Evolutionary conservation across 2,113 vertebrate genomes (phyloP).

Genomic region (Ictalurus furcatus): DNA sequence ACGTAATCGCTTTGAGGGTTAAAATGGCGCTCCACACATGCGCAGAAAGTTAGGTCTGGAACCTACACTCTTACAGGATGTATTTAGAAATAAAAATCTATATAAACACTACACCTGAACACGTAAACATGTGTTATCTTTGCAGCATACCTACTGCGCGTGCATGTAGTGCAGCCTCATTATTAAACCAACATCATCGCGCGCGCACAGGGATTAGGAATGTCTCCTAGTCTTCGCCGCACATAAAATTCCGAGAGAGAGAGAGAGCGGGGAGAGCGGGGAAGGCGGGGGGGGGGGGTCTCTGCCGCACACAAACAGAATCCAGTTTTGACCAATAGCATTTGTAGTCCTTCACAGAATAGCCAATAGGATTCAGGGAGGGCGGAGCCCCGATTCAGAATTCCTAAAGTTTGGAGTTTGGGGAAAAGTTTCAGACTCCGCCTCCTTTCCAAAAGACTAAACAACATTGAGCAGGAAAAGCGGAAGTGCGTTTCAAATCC

Average conservation of each 20-base stretch:
- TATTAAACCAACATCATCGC: not conserved
- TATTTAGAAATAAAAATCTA: not conserved
- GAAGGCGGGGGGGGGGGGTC: too few relatives aligned
- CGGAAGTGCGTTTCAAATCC: not conserved
- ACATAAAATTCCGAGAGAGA: too few relatives aligned
- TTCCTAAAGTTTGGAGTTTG: not conserved
- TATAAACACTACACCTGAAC: not conserved
- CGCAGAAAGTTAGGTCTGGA: not conserved
- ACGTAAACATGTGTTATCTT: not conserved
- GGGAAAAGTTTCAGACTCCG: not conserved
- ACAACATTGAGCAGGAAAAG: not conserved
- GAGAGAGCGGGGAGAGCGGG: too few relatives aligned
- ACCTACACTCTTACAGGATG: not conserved
- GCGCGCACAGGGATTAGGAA: not conserved
- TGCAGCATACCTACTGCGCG: too few relatives aligned
- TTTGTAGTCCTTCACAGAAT: not conserved
- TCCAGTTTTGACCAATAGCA: not conserved
- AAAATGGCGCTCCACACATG: slow-evolving; percentile 8
- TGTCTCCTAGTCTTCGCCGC: not conserved
- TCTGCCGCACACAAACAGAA: not conserved
- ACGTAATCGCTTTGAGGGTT: too few relatives aligned
- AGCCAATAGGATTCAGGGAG: not conserved
- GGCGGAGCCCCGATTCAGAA: not conserved
- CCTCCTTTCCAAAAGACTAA: not conserved
- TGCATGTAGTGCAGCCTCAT: not conserved